Evolutionary conservation across 2,113 vertebrate species (phyloP).

Genomic region (Python bivittatus): DNA sequence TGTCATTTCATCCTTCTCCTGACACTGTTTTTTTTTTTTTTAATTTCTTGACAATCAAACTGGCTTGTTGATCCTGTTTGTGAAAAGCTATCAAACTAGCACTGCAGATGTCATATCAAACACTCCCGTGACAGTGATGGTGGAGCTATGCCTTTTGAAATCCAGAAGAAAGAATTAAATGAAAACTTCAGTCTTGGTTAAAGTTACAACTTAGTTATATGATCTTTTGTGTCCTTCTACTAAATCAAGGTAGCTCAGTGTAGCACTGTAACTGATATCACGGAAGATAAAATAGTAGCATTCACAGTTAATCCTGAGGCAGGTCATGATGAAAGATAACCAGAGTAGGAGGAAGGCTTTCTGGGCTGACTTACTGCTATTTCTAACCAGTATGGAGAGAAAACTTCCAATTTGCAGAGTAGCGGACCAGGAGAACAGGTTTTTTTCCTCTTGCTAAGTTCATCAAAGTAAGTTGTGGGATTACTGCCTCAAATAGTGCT

Average conservation of each 20-base stretch:
- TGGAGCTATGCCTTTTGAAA: neutral
- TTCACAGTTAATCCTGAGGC: neutral
- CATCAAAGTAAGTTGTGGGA: neutral
- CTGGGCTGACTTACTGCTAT: neutral
- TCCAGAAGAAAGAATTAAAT: accelerated
- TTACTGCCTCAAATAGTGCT: neutral
- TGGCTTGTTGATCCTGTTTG: constrained; percentile 44
- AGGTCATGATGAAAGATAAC: neutral
- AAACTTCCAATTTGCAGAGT: neutral
- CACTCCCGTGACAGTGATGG: neutral
- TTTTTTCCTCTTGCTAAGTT: neutral
- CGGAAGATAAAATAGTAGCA: neutral
- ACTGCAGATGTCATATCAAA: neutral
- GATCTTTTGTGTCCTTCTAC: neutral
- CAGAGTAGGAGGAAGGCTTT: neutral
- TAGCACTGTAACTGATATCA: neutral
- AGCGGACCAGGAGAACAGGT: neutral
- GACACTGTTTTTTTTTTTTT: constrained; percentile 45
- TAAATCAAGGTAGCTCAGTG: neutral
- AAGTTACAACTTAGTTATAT: neutral
- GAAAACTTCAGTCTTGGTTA: neutral
- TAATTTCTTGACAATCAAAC: constrained; percentile 28
- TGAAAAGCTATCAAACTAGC: constrained; percentile 33
- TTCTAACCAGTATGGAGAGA: neutral
- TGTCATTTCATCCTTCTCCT: constrained; percentile 25